Conservation (phyloP, 2,888 invertebrate species). For the Stenotaenia linearis region DNA sequence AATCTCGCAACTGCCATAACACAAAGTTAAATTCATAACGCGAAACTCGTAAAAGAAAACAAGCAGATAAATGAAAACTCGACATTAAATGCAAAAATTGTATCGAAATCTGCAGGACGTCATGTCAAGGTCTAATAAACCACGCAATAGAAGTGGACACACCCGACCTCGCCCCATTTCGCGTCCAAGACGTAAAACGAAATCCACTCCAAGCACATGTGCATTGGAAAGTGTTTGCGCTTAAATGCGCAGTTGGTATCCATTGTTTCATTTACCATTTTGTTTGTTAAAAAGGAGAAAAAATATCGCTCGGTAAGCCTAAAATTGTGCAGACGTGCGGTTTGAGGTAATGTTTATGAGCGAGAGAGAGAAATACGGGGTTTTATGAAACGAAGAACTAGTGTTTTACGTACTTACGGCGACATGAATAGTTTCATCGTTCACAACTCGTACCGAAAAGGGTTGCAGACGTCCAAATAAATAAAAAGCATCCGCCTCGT, state of each 20-base stretch:
- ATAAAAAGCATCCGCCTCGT: constrained; percentile 17
- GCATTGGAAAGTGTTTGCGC: neutral
- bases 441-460: neutral
- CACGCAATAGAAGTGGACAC: neutral
- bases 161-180: constrained; percentile 26
- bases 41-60: neutral
- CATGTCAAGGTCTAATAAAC: constrained; percentile 15
- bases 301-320: neutral
- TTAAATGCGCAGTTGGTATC: constrained; percentile 3
- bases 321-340: constrained; percentile 4
- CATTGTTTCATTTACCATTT: neutral
- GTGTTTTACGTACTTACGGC: neutral
- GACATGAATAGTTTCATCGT: neutral
- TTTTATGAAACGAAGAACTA: neutral
- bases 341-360: neutral
- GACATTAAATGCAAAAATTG: neutral
- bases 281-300: neutral
- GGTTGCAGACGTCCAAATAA: constrained; percentile 6
- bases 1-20: neutral
- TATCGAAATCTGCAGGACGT: neutral
- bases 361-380: neutral
- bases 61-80: neutral
- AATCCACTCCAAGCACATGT: neutral
- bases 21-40: neutral
- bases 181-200: neutral